These are phyloP conservation scores for Smutsia gigantea DNA, from an alignment of 2,797 vertebrate species.

Conservation along the genomic window DNA sequence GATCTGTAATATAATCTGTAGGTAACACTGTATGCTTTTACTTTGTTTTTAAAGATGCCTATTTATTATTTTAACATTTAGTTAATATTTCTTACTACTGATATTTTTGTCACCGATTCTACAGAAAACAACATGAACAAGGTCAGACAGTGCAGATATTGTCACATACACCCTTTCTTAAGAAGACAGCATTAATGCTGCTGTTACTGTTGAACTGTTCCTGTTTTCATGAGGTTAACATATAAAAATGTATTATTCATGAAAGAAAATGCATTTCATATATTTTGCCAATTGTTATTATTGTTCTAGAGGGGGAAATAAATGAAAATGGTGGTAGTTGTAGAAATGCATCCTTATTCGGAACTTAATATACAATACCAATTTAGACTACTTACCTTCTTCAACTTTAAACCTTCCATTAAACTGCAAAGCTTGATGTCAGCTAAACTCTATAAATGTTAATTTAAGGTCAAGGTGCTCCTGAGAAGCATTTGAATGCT, in stretches of 20 bases:
- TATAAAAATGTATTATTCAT: slow-evolving; percentile 83
- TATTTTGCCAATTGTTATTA: slow-evolving; percentile 81
- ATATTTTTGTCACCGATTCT: slow-evolving; percentile 14
- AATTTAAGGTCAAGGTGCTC: slow-evolving; percentile 83
- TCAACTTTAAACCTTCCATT: slow-evolving; percentile 79
- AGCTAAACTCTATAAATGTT: slow-evolving; percentile 83
- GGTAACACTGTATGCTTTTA: slow-evolving; percentile 5
- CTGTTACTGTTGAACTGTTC: slow-evolving; percentile 58
- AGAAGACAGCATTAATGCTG: slow-evolving; percentile 22
- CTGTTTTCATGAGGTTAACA: slow-evolving; percentile 76
- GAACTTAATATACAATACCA: slow-evolving; percentile 79
- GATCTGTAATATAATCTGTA: slow-evolving; percentile 41
- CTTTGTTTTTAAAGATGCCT: slow-evolving; percentile 35
- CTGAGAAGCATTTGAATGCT: slow-evolving; percentile 80
- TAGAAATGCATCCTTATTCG: slow-evolving; percentile 74
- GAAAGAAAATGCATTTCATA: slow-evolving; percentile 76
- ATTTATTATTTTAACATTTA: slow-evolving; percentile 58
- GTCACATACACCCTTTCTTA: slow-evolving; percentile 49
- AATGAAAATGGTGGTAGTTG: slow-evolving; percentile 77
- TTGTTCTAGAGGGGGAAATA: slow-evolving; percentile 82
- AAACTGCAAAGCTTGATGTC: slow-evolving; percentile 78
- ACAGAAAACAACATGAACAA: slow-evolving; percentile 46
- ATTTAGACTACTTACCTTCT: slow-evolving; percentile 81
- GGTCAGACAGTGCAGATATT: slow-evolving; percentile 28
- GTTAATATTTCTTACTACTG: slow-evolving; percentile 39